Evolutionary conservation across 2,113 vertebrate species (phyloP), one percentile per base, ranked within the genome.

Genomic region (Terrapene triunguis): DNA sequence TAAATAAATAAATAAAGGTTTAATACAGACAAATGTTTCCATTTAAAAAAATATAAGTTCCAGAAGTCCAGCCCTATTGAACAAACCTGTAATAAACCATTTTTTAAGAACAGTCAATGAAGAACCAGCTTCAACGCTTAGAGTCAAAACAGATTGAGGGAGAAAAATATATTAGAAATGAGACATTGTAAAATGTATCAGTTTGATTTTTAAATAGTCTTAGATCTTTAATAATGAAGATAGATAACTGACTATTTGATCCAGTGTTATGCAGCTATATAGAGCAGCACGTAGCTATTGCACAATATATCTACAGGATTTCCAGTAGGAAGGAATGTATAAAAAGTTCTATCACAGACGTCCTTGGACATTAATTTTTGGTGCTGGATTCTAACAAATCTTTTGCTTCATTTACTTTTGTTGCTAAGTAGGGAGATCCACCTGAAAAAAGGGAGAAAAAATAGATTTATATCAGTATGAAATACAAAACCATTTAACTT

Each of bases 381-480:
- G 90, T 90, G 95, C 96, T 96, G 80, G 98, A 98, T 97, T 99
- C 98, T 88, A 99, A 79, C 74, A 99, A 94, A 95, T 99, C 98
- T 97, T 99, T 99, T 42, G 99, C 99, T 98, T 99, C 98, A 80
- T 99, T 99, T 97, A 99, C 99, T 98, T 99, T 99, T 89, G 98
- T 98, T 93, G 99, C 99, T 93, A 99, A 97, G 95, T 99, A 99
- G 54, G 98, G 98, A 54, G 99, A 99, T 95, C 99, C 99, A 97
- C 99, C 99, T 99, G 91, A 94, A 81, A 87, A 98, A 96, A 97
- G 25, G 22, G 8, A 27, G 86, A 91, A 96, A 48, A 92, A 97
- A 47, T 80, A 38, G 85, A 69, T 72, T 90, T 87, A 96, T 13
- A 59, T 82, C 59, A 69, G 29, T 25, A 72, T 72, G 72, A 85